Percentiles rank a stretch among this genome's conserved stretches.
These are phyloP conservation scores for Haliaeetus leucogaster DNA, from an alignment of 2,113 vertebrate genomes.

Conservation along the genomic window DNA sequence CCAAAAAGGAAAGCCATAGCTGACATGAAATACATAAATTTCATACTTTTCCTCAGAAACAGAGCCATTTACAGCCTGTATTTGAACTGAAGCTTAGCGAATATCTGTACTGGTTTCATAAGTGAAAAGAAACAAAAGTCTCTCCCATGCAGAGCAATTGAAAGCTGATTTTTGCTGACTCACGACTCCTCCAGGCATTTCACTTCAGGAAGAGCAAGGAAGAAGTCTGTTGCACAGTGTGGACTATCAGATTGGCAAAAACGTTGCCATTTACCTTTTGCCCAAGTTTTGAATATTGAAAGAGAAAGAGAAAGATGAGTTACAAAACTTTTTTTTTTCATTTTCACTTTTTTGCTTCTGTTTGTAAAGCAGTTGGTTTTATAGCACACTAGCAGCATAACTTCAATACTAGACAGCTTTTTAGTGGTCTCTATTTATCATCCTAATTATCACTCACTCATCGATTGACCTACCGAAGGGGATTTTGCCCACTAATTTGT, in stretches of 20 bases:
- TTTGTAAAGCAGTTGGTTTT: neutral
- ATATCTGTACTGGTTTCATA: neutral
- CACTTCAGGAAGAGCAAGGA: neutral
- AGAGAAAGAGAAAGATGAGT: constrained; percentile 7
- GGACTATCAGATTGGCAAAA: neutral
- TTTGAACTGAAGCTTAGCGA: neutral
- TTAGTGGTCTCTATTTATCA: neutral
- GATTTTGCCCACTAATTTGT: neutral
- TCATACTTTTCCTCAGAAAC: neutral
- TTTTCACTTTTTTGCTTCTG: constrained; percentile 28
- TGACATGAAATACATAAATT: neutral
- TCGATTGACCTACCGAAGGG: neutral
- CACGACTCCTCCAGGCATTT: neutral
- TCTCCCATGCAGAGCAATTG: neutral
- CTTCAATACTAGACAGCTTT: neutral
- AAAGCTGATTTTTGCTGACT: neutral
- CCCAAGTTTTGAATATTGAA: constrained; percentile 36
- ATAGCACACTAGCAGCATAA: neutral
- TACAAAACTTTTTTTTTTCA: constrained; percentile 6
- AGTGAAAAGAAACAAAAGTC: neutral
- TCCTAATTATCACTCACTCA: neutral
- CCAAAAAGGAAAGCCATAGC: neutral
- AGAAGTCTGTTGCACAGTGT: neutral
- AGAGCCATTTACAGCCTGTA: neutral
- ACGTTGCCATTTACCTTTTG: neutral